Evolutionary conservation across 2,888 invertebrate genomes (phyloP), one percentile per base, ranked within the genome.

Genomic region (Cyclophora albipunctata): DNA sequence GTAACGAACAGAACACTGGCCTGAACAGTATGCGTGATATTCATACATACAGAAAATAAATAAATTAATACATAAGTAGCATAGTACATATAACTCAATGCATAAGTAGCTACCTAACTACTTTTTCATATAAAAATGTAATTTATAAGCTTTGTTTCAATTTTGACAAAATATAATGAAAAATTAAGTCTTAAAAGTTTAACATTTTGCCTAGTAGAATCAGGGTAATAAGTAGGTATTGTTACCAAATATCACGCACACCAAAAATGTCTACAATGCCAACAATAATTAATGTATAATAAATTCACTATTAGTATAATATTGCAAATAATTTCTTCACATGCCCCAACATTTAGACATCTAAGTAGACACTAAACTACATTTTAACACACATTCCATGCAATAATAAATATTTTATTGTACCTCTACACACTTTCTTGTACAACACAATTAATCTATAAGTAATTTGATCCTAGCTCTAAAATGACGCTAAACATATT

Each of bases 1-100:
- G 56, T 62, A 62, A 64, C 59, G 37, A 37, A 61, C 54, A 60
- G 59, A 66, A 68, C 62, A 64, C 63, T 66, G 66, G 65, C 67
- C 63, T 54, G 37, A 37, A 5, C 5, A 46, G 34, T 51, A 52
- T 51, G 45, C 20, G 33, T 41, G 7, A n/a, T 33, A 43, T 33
- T 33, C 5, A 20, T 20, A 20, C 20, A 20, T 20, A 2, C 20
- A 20, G 20, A 20, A 20, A 20, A 20, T 20, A 20, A 20, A n/a
- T n/a, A n/a, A n/a, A n/a, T n/a, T n/a, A n/a, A n/a, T n/a, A n/a
- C n/a, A n/a, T n/a, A n/a, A n/a, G n/a, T n/a, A n/a, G n/a, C n/a
- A n/a, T n/a, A n/a, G n/a, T n/a, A n/a, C n/a, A n/a, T n/a, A n/a
- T n/a, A n/a, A n/a, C n/a, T n/a, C n/a, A n/a, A n/a, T n/a, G n/a